Conservation (phyloP, 2,113 vertebrate genomes). For the Psophia crepitans region DNA sequence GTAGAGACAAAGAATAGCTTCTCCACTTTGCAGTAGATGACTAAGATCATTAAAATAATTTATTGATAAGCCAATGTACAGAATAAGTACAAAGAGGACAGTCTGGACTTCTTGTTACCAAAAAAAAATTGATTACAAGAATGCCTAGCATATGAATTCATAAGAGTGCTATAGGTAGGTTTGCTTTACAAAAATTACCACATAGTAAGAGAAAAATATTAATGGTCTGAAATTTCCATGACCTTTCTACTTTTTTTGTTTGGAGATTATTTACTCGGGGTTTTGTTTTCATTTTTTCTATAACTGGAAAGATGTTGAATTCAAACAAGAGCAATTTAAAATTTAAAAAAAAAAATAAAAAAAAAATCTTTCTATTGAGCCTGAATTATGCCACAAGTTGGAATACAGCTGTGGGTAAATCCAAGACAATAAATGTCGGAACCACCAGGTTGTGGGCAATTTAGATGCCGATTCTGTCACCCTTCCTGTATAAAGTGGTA, state of each 20-base stretch:
- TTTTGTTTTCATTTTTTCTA: not conserved
- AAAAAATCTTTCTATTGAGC: not conserved
- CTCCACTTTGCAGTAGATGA: not conserved
- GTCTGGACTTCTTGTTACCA: not conserved
- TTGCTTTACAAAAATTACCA: not conserved
- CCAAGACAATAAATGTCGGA: not conserved
- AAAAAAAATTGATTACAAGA: slow-evolving; percentile 27
- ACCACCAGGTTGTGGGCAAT: not conserved
- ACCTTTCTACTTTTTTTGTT: not conserved
- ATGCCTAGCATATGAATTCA: slow-evolving; percentile 1
- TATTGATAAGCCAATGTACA: slow-evolving; percentile 47
- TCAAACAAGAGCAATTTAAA: not conserved
- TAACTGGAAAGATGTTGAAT: not conserved
- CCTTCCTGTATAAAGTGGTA: not conserved
- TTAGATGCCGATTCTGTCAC: not conserved
- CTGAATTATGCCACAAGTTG: not conserved
- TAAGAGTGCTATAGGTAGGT: not conserved
- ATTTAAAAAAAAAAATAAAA: no score
- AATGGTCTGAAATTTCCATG: not conserved
- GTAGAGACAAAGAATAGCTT: slow-evolving; percentile 8
- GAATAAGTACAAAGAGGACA: slow-evolving; percentile 40
- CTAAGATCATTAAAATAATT: slow-evolving; percentile 54
- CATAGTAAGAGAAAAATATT: not conserved
- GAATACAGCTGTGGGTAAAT: not conserved
- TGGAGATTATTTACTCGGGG: not conserved